These are phyloP conservation scores for Fregata magnificens DNA, from an alignment of 2,113 vertebrate genomes.

Conservation along the genomic window DNA sequence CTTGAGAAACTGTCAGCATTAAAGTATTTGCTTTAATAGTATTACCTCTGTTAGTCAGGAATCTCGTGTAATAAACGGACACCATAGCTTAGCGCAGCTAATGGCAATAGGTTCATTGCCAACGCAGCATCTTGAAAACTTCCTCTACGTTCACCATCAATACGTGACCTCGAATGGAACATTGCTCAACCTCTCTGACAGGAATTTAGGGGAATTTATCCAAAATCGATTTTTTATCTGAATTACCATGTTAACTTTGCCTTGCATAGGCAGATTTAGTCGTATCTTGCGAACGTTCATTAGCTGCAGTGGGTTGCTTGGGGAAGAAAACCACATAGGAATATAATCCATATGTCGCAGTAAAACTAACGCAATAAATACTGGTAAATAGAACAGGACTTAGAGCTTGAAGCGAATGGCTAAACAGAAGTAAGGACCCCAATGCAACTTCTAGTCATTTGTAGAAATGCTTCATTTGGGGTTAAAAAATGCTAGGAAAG, in stretches of 20 bases:
- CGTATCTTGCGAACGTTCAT: neutral
- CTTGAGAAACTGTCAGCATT: neutral
- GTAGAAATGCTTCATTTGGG: neutral
- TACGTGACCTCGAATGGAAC: rapidly evolving
- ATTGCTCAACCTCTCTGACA: neutral
- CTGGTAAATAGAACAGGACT: neutral
- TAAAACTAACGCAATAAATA: neutral
- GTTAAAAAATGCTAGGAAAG: neutral
- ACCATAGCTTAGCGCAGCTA: neutral
- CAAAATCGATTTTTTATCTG: neutral
- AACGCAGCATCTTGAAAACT: neutral
- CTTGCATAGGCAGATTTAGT: neutral
- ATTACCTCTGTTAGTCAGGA: neutral
- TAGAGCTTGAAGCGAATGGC: neutral
- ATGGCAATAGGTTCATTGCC: neutral
- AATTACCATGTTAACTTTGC: neutral
- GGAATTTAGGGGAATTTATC: neutral
- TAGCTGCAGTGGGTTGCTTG: neutral
- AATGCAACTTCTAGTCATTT: neutral
- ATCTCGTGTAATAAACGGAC: neutral
- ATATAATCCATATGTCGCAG: neutral
- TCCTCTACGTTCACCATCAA: neutral
- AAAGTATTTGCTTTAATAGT: neutral
- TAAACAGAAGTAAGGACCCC: neutral
- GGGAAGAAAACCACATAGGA: neutral